Base-by-base conservation (phyloP, 2,113 vertebrate genomes). In the Petromus typicus region DNA sequence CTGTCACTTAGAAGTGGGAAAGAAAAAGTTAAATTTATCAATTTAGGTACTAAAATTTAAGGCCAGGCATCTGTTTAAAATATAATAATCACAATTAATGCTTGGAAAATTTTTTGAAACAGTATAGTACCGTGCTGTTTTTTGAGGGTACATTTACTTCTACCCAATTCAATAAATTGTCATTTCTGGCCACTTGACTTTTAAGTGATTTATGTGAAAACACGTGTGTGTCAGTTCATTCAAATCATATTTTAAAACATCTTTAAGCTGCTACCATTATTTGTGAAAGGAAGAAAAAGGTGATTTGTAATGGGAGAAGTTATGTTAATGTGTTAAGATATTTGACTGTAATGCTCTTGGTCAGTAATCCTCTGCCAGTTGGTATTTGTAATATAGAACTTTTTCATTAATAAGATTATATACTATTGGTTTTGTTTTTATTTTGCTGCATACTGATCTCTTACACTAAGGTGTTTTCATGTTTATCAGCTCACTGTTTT, bases 401-500 rank as follows among this genome's bases (percentile, higher is more conserved):
- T 80, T 83, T 96, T 78, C 86, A 66, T 93, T 96, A 91, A 84
- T 82, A 93, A 92, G 86, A 95, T 16, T 95, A 43, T 94, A 48
- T 92, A 87, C 80, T 95, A 17, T 90, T 92, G 75, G 14, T 76
- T 95, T 95, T 73, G 57, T 66, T 96, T 97, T 96, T 91, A 92
- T 86, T 91, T 97, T 90, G 48, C 75, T 90, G 57, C 94, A 97
- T 71, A 90, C 89, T 94, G 40, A 84, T 57, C 67, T 97, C 88
- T 91, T 94, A 95, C 51, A 88, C 92, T 97, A 82, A 76, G 89
- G 79, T 91, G 69, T 86, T 96, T 78, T 92, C 93, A 75, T 95
- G 92, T 96, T 97, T 95, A 81, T 97, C 94, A 94, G 86, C 48
- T 97, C 86, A 40, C 75, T 93, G 97, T 97, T 98, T 96, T 83